A percentile compares a stretch with the other conserved stretches of the same genome.
phyloP scores from a whole-genome alignment of 2,113 vertebrate species.

The Eulacestoma nigropectus region DNA sequence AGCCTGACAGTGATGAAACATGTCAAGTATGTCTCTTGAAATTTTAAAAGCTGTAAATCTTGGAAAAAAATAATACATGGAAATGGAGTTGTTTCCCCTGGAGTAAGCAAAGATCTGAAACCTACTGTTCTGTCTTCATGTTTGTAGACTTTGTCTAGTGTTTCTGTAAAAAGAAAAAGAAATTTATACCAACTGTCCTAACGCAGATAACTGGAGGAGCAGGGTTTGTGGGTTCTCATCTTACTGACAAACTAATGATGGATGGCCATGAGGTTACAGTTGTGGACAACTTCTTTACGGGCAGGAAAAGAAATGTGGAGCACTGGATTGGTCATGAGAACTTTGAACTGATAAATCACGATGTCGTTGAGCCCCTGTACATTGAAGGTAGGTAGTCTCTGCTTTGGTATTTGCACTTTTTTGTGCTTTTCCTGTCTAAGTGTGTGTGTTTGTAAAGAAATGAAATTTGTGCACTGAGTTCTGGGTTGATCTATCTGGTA shows the following conservation, averaged over 20 bases:
- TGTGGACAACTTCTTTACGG: constrained; percentile 99
- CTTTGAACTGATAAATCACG: constrained; percentile 98
- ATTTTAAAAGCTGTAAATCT: neutral
- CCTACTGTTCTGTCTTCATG: constrained; percentile 46
- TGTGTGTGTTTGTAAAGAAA: neutral
- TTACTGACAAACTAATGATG: constrained; percentile 99
- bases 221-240: constrained; percentile 97
- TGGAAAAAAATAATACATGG: neutral
- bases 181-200: constrained; percentile 59
- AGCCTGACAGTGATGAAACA: neutral
- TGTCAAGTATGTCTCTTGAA: neutral
- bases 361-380: constrained; percentile 97
- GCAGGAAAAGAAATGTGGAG: constrained; percentile 96
- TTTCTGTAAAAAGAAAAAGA: constrained; percentile 68
- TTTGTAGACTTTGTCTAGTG: constrained; percentile 66
- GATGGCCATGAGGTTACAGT: constrained; percentile 98
- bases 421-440: neutral
- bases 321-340: constrained; percentile 99
- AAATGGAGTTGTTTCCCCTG: constrained; percentile 43
- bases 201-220: constrained; percentile 94
- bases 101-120: neutral
- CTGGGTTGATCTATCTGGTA: neutral
- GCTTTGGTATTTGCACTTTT: neutral
- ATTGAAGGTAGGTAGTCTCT: constrained; percentile 87
- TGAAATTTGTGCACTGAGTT: neutral